Evolutionary conservation across 92 coral and sea anemone species (phyloP), one percentile per base, ranked within the genome.

Genomic region (Epizoanthus stellaris): DNA sequence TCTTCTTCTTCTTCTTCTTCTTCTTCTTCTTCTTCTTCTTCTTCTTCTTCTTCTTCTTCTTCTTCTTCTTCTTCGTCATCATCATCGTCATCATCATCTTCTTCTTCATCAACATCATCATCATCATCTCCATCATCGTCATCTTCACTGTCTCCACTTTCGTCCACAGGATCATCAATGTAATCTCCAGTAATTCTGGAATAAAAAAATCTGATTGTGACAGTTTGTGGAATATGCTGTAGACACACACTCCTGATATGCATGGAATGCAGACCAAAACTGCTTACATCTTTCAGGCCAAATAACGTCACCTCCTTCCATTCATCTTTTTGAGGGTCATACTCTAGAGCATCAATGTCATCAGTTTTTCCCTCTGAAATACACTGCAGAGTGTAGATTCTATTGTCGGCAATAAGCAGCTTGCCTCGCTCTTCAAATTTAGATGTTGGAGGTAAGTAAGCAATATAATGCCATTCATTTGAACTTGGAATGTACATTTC

Each of bases 401-500:
- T 61, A n/a, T n/a, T 61, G 66, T 61, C 66, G 0, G 20, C 23
- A 21, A 61, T 17, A 61, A 61, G 66, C 20, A 61, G 15, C 66
- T 61, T 61, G 66, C 30, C 66, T 21, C 9, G 66, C 9, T 2
- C 19, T 61, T 61, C 66, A 17, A 61, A 61, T 21, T 17, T 7
- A 61, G 66, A 61, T 3, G 21, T 61, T n/a, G 25, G 66, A 21
- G 66, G 66, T 6, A 61, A 21, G 66, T 34, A 21, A 17, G 66
- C 66, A 61, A 61, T 61, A 61, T 17, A 17, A 17, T 61, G 66
- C 95, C 95, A 93, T 40, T 81, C 67, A 15, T 70, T 59, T 6
- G 81, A 75, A 2, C 38, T 42, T 0, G 89, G 91, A 60, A 76
- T 79, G 38, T 87, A 87, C 49, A 91, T 86, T 63, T 93, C 95